phyloP scores from a whole-genome alignment of 2,888 invertebrate genomes.

The Hylaea fasciaria region DNA sequence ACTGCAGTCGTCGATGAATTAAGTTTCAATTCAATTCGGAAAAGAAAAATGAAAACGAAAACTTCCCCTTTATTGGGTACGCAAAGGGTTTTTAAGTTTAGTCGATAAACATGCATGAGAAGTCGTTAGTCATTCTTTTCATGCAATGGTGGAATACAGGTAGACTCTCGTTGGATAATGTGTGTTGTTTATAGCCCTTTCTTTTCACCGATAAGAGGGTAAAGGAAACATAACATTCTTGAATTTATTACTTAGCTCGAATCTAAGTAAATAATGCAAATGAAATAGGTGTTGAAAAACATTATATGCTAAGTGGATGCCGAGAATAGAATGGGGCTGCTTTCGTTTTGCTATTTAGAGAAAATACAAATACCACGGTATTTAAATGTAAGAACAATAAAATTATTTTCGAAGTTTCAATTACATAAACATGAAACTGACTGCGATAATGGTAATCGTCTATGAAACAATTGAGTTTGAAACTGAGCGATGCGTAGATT shows the following conservation, averaged over 20 bases:
- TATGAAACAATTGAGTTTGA: constrained; percentile 43
- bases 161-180: constrained; percentile 33
- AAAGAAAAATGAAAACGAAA: constrained; percentile 63
- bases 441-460: constrained; percentile 28
- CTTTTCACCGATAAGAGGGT: constrained; percentile 37
- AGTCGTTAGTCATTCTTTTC: constrained; percentile 46
- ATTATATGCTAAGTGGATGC: constrained; percentile 31
- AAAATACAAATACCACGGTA: constrained; percentile 5
- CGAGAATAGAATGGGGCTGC: constrained; percentile 37
- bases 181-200: constrained; percentile 42
- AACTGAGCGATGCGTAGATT: neutral
- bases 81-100: constrained; percentile 76
- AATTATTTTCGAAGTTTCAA: constrained; percentile 23
- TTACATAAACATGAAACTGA: constrained; percentile 47
- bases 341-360: constrained; percentile 25
- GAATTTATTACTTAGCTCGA: constrained; percentile 38
- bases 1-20: constrained; percentile 66
- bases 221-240: constrained; percentile 42
- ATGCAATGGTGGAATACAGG: constrained; percentile 36
- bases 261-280: constrained; percentile 43
- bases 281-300: constrained; percentile 37
- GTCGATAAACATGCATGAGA: constrained; percentile 71
- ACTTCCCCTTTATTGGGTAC: constrained; percentile 63
- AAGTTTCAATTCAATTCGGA: constrained; percentile 54
- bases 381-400: constrained; percentile 21